phyloP scores from a whole-genome alignment of 2,113 vertebrate species.

The Ramphastos sulfuratus region DNA sequence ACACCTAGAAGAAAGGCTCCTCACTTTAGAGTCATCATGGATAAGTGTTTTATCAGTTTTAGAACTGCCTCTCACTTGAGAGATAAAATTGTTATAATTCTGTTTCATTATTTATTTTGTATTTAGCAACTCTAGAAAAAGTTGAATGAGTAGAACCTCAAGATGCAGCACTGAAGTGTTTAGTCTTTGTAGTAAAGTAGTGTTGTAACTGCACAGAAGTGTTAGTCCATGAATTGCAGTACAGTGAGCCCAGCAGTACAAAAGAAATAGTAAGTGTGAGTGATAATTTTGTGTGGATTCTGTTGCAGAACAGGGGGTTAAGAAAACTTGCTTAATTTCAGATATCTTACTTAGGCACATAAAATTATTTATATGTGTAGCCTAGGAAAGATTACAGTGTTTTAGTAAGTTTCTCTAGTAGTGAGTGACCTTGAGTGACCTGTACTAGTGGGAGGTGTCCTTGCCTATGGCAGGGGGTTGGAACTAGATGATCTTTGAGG shows the following conservation, averaged over 20 bases:
- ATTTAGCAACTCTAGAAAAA: background rate
- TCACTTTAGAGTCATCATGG: background rate
- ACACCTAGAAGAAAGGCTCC: background rate
- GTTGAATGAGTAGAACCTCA: background rate
- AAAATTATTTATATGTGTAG: background rate
- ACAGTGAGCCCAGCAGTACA: background rate
- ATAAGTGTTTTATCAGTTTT: background rate
- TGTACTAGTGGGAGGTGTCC: too few species aligned
- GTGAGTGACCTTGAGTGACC: too few species aligned
- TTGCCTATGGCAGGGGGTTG: too few species aligned
- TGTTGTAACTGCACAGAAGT: background rate
- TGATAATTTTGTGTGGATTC: background rate
- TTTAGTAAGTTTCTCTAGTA: background rate
- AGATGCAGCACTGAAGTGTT: background rate
- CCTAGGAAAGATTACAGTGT: background rate
- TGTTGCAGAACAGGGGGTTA: background rate
- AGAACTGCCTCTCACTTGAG: background rate
- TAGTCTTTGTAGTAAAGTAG: background rate
- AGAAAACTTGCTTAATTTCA: background rate
- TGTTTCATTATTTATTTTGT: background rate
- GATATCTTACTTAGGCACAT: background rate
- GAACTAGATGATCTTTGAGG: too few species aligned
- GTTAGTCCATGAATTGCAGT: background rate
- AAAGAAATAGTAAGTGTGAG: background rate
- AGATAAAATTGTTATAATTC: accelerated